These are phyloP conservation scores for Platycheirus rosarum DNA, from an alignment of 2,888 invertebrate species.

Conservation along the genomic window DNA sequence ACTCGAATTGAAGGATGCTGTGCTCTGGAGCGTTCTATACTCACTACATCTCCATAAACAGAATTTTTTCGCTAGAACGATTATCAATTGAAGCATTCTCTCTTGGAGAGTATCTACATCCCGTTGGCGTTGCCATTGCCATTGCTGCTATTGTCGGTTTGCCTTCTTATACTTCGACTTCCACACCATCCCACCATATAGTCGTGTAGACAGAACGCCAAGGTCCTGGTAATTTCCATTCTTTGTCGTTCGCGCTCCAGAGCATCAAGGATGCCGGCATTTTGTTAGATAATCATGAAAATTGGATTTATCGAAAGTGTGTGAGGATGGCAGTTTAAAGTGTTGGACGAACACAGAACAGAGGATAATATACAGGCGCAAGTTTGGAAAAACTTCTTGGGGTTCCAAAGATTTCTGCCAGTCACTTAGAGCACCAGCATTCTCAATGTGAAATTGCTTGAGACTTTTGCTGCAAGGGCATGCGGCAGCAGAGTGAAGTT, in stretches of 20 bases:
- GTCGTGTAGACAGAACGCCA: no score
- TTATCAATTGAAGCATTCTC: slow-evolving; percentile 70
- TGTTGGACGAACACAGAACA: slow-evolving; percentile 42
- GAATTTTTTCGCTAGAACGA: slow-evolving; percentile 70
- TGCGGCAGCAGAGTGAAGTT: background rate
- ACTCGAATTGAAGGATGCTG: slow-evolving; percentile 57
- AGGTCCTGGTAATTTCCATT: slow-evolving; percentile 66
- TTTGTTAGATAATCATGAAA: slow-evolving; percentile 71
- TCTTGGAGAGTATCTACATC: slow-evolving; percentile 30
- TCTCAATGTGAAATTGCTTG: slow-evolving; percentile 49
- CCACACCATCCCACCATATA: no score
- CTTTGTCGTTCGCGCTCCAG: slow-evolving; percentile 65
- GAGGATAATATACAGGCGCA: slow-evolving; percentile 35
- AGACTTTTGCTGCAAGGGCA: background rate
- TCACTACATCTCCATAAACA: slow-evolving; percentile 63
- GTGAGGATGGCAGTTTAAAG: slow-evolving; percentile 70
- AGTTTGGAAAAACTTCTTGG: slow-evolving; percentile 49
- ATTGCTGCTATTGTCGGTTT: background rate
- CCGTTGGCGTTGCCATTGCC: background rate
- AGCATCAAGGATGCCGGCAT: slow-evolving; percentile 66
- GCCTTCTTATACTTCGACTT: no score
- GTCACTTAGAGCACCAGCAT: slow-evolving; percentile 67
- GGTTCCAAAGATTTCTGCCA: slow-evolving; percentile 38
- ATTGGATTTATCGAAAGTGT: slow-evolving; percentile 72
- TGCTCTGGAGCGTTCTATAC: slow-evolving; percentile 15